Evolutionary conservation across 2,113 vertebrate genomes (phyloP).

Genomic region (Plestiodon gilberti): DNA sequence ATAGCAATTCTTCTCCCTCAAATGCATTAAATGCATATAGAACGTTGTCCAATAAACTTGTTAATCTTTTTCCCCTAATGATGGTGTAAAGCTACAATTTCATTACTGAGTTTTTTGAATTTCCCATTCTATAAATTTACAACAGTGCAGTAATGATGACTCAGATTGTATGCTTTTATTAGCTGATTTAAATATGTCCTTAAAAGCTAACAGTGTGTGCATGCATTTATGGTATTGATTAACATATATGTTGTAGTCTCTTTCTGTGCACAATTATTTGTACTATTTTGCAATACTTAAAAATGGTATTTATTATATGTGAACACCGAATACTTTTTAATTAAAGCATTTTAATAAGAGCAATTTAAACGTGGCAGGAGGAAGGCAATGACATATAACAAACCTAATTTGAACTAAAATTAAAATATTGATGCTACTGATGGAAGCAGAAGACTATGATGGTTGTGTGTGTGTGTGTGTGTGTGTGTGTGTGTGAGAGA

Average conservation of each 20-base stretch:
- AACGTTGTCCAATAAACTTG: not conserved
- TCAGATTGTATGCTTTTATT: not conserved
- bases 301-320: constrained; percentile 41
- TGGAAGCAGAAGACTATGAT: constrained; percentile 36
- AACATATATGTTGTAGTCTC: not conserved
- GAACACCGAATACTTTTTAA: constrained; percentile 62
- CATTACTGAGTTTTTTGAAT: not conserved
- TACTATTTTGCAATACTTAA: constrained; percentile 58
- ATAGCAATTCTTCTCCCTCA: not conserved
- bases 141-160: constrained; percentile 19
- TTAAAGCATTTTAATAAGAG: constrained; percentile 69
- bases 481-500: too few relatives aligned
- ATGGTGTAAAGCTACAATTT: not conserved
- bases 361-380: constrained; percentile 64
- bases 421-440: constrained; percentile 46
- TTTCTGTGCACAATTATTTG: constrained; percentile 24
- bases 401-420: constrained; percentile 60
- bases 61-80: not conserved
- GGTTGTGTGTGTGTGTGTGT: not conserved
- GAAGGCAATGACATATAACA: constrained; percentile 48
- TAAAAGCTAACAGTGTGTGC: not conserved
- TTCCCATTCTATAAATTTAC: not conserved
- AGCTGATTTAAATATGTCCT: not conserved
- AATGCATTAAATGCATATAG: not conserved
- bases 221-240: constrained; percentile 20